Evolutionary conservation across 2,113 vertebrate species (phyloP).

Genomic region (Mugil cephalus): DNA sequence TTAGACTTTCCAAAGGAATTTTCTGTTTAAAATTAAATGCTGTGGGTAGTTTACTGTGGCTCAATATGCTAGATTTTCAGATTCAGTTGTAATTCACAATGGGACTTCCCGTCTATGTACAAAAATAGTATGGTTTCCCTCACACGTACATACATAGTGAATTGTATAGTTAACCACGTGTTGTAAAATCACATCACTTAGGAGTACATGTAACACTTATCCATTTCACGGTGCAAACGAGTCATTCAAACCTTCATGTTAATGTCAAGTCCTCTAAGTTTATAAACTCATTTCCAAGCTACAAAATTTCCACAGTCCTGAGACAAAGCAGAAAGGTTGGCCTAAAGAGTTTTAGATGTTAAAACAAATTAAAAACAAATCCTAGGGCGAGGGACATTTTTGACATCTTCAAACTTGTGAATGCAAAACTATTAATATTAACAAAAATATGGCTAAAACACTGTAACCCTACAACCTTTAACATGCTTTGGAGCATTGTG

Average conservation of each 20-base stretch:
- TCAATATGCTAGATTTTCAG: constrained; percentile 23
- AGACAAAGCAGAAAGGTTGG: constrained; percentile 44
- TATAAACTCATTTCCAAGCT: constrained; percentile 34
- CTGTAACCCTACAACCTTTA: constrained; percentile 42
- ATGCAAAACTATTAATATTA: constrained; percentile 27
- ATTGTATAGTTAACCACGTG: constrained; percentile 11
- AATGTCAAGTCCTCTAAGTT: constrained; percentile 22
- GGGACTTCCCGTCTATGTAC: constrained; percentile 30
- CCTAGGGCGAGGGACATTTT: not conserved
- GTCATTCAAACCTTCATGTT: constrained; percentile 48
- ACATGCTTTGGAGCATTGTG: constrained; percentile 59
- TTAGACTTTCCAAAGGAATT: constrained; percentile 6
- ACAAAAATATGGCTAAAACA: constrained; percentile 42
- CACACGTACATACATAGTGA: constrained; percentile 6
- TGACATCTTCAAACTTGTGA: not conserved
- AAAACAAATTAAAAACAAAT: constrained; percentile 24
- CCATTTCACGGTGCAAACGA: constrained; percentile 59
- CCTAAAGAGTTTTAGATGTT: constrained; percentile 3
- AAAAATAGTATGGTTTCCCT: constrained; percentile 39
- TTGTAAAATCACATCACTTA: constrained; percentile 36
- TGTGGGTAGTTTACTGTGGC: constrained; percentile 7
- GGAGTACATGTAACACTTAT: constrained; percentile 57
- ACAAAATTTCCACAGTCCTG: constrained; percentile 59
- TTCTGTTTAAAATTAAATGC: constrained; percentile 22
- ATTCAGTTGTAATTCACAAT: constrained; percentile 49